phyloP scores from a whole-genome alignment of 92 coral and sea anemone genomes.

The Blastomussa wellsi region DNA sequence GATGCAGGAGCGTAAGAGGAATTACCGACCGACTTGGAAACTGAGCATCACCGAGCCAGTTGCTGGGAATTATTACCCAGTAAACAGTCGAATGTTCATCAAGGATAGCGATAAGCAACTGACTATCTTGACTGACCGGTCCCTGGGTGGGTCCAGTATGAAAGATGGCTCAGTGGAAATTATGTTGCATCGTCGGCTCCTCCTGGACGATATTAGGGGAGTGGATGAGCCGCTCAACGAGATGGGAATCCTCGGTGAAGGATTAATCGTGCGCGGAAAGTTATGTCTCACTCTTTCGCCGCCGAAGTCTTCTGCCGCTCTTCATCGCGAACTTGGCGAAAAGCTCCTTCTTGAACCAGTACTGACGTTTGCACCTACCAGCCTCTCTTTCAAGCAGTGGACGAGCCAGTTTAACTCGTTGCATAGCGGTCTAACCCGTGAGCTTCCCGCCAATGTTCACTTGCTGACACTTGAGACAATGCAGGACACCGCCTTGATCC shows the following conservation, averaged over 20 bases:
- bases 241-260: constrained; percentile 79
- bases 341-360: constrained; percentile 80
- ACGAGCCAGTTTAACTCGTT: constrained; percentile 67
- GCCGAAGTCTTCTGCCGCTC: constrained; percentile 75
- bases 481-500: constrained; percentile 69
- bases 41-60: constrained; percentile 84
- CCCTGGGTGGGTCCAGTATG: constrained; percentile 95
- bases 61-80: constrained; percentile 94
- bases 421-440: constrained; percentile 79
- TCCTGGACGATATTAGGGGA: constrained; percentile 86
- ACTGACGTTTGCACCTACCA: constrained; percentile 70
- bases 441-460: constrained; percentile 88
- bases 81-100: constrained; percentile 88
- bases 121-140: constrained; percentile 91
- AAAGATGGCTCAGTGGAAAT: constrained; percentile 92
- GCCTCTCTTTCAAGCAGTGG: constrained; percentile 71
- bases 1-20: constrained; percentile 78
- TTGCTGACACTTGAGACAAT: constrained; percentile 86
- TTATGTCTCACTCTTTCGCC: constrained; percentile 77
- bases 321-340: constrained; percentile 90
- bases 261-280: constrained; percentile 93
- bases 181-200: constrained; percentile 92
- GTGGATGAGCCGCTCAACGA: constrained; percentile 93
- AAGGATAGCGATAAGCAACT: constrained; percentile 77
- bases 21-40: constrained; percentile 94